Evolutionary conservation across 2,888 invertebrate species (phyloP).

Genomic region (Andrena flavipes): DNA sequence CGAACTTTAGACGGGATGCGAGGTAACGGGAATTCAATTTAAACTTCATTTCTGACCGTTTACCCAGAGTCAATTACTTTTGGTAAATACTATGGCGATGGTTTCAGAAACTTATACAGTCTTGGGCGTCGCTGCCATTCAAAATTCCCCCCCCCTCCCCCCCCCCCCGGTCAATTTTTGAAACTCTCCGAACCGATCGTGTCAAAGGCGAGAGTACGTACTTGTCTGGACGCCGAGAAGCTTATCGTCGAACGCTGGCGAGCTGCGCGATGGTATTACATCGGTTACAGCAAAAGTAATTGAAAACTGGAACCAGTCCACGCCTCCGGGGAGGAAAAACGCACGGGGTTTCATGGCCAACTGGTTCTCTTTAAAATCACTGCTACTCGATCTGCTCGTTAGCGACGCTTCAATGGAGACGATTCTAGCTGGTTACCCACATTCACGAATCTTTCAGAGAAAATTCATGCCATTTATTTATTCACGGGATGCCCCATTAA

Average conservation of each 20-base stretch:
- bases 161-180: too few species aligned
- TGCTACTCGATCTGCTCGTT: background rate
- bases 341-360: constrained; percentile 35
- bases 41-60: constrained; percentile 25
- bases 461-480: too few species aligned
- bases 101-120: background rate
- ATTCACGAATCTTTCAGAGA: constrained; percentile 9
- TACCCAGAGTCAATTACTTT: constrained; percentile 25
- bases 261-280: constrained; percentile 5
- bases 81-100: background rate
- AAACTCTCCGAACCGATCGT: too few species aligned
- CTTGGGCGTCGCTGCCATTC: too few species aligned
- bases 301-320: constrained; percentile 54
- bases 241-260: background rate
- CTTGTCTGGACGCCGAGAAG: too few species aligned
- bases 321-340: constrained; percentile 12
- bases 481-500: too few species aligned
- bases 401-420: constrained; percentile 10
- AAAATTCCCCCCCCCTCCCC: too few species aligned
- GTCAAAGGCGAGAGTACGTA: too few species aligned
- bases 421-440: constrained; percentile 8
- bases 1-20: constrained; percentile 7
- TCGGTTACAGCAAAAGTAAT: constrained; percentile 42
- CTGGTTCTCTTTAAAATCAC: constrained; percentile 51
- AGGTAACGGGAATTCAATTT: constrained; percentile 28